Evolutionary conservation across 2,888 invertebrate genomes (phyloP).

Genomic region (Eulithis prunata): DNA sequence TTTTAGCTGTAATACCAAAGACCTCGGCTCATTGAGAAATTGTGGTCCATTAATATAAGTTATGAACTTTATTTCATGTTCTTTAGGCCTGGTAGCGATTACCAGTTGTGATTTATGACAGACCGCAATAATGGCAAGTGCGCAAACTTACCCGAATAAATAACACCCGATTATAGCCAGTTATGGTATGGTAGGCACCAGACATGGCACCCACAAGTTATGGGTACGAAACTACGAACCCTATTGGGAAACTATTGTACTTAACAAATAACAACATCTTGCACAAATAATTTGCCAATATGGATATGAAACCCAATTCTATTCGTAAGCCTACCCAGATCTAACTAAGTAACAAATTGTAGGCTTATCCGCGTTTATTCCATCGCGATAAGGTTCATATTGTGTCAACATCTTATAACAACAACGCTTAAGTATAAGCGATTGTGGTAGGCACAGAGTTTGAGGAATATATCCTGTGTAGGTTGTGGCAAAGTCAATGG

Average conservation of each 20-base stretch:
- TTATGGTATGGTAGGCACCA: conserved; percentile 6
- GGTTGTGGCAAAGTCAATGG: too few relatives aligned
- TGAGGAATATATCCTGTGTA: neutral
- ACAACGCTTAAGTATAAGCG: too few relatives aligned
- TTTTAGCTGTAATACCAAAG: too few relatives aligned
- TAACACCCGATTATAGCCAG: conserved; percentile 17
- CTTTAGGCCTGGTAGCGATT: conserved; percentile 7
- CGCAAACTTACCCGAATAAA: conserved; percentile 28
- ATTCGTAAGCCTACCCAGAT: neutral
- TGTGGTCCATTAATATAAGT: conserved; percentile 4
- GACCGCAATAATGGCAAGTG: conserved; percentile 23
- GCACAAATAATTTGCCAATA: conserved; percentile 8
- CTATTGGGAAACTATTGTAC: conserved; percentile 22
- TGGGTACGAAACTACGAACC: conserved; percentile 8
- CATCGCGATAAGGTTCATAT: too few relatives aligned
- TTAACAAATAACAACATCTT: conserved; percentile 21
- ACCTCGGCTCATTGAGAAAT: neutral
- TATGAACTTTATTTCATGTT: conserved; percentile 15
- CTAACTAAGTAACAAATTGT: neutral
- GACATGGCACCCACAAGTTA: conserved; percentile 4
- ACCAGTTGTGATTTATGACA: conserved; percentile 12
- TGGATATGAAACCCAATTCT: conserved; percentile 1
- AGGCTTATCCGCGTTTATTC: neutral
- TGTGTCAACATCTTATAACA: too few relatives aligned
- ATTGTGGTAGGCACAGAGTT: neutral